Evolutionary conservation across 2,888 invertebrate genomes (phyloP), one percentile per base, ranked within the genome.

Genomic region (Rotaria magnacalcarata): DNA sequence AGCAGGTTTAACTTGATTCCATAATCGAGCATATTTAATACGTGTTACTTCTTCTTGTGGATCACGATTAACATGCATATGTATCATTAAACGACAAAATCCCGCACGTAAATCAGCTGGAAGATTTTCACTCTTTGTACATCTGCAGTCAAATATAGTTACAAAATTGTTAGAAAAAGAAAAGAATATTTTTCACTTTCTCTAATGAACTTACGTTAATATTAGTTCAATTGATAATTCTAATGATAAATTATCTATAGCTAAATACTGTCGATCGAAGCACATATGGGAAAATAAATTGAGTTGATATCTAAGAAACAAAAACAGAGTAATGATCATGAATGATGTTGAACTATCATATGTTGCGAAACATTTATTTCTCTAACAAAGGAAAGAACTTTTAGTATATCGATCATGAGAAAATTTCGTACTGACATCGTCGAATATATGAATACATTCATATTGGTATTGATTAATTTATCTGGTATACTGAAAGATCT

Each of bases 251-350:
- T 89, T 89, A 88, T 91, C 90, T 88, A 91, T 91, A 86, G 91
- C 91, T 84, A 91, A 88, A 87, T 91, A 91, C 88, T 91, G 91
- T 84, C 91, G 87, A 87, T 91, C 91, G 87, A 97, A 93, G 90
- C 99, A 99, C 98, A 99, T 99, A 92, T 98, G 97, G 87, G 98
- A 97, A 92, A 98, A 97, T 88, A 99, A 92, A 92, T 98, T 96
- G 87, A 99, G 93, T 91, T 99, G 98, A 92, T 99, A 98, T 54
- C 96, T 92, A 89, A 2, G 67, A 27, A 41, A 67, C n/a, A 85
- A 41, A 84, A 52, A 34, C 34, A 34, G 34, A 34, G 34, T 34
- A 2, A 34, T 34, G 34, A 34, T 2, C 34, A 34, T 34, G 34
- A 52, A 52, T 8, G 16, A 52, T 52, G 8, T 52, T 14, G 50